phyloP scores from a whole-genome alignment of 64 coral and sea anemone species.

The Dendronephthya gigantea region DNA sequence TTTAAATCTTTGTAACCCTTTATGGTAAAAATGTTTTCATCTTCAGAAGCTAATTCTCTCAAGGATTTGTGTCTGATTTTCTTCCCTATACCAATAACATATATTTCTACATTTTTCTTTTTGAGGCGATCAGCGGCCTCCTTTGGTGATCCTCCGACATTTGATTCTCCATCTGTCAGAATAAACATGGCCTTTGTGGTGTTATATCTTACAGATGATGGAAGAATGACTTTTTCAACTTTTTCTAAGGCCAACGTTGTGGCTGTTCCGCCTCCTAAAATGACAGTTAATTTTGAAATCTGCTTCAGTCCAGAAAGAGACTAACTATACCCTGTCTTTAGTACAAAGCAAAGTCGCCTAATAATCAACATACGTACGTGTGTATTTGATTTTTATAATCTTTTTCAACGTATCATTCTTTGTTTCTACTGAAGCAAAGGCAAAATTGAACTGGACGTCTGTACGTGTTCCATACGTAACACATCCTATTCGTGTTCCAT shows the following conservation, averaged over 20 bases:
- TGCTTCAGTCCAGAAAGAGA: too few species aligned
- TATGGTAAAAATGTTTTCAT: not conserved
- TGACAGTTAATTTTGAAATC: not conserved
- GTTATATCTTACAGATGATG: not conserved
- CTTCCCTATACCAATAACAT: conserved; percentile 45
- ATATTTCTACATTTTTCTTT: conserved; percentile 56
- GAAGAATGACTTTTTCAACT: conserved; percentile 33
- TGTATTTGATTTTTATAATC: conserved; percentile 45
- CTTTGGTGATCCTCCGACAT: conserved; percentile 54
- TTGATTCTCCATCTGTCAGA: conserved; percentile 73
- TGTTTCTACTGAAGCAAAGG: conserved; percentile 14
- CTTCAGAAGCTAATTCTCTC: not conserved
- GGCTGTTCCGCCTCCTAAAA: conserved; percentile 65
- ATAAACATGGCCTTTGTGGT: conserved; percentile 61
- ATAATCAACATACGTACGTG: not conserved
- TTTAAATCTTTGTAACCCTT: not conserved
- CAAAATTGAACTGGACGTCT: conserved; percentile 49
- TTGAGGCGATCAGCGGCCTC: conserved; percentile 33
- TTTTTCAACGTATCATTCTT: conserved; percentile 20
- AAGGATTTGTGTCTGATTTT: not conserved
- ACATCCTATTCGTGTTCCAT: conserved; percentile 54
- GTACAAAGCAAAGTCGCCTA: too few species aligned
- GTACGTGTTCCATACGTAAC: conserved; percentile 58
- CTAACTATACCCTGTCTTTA: too few species aligned
- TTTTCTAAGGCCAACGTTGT: conserved; percentile 44